phyloP scores from a whole-genome alignment of 23 tunicate genomes.

The Ciona savignyi region DNA sequence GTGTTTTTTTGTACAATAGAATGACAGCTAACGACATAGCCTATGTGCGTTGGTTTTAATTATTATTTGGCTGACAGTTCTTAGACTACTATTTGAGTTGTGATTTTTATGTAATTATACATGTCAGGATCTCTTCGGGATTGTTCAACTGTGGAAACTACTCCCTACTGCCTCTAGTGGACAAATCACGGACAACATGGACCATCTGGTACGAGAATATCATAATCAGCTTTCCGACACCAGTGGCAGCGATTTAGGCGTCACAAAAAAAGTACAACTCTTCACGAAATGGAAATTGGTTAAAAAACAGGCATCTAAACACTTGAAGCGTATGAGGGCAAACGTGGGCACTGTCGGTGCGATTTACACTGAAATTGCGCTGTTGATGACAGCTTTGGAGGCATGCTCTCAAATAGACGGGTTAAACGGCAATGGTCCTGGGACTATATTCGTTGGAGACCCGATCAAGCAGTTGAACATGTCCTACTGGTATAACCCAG shows the following conservation, averaged over 20 bases:
- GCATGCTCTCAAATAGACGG: too few species aligned
- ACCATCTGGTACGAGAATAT: background rate
- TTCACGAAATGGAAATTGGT: background rate
- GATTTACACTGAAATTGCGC: background rate
- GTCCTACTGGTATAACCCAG: background rate
- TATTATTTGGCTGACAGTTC: too few species aligned
- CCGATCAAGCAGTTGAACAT: background rate
- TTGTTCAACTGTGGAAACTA: background rate
- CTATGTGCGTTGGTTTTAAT: too few species aligned
- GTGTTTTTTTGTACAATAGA: too few species aligned
- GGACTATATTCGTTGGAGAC: background rate
- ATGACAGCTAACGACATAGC: too few species aligned
- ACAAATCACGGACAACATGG: background rate
- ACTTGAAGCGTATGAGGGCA: background rate
- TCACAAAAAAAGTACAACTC: background rate
- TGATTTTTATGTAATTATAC: too few species aligned
- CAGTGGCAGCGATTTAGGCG: background rate
- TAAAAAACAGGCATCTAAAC: background rate
- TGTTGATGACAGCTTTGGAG: too few species aligned
- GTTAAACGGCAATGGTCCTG: background rate
- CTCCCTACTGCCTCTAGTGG: background rate
- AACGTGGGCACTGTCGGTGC: background rate
- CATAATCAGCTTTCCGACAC: background rate
- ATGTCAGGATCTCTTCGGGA: background rate
- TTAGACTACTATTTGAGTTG: too few species aligned